Conservation (phyloP, 2,797 vertebrate genomes). For the Alcedo quadribrachys region DNA sequence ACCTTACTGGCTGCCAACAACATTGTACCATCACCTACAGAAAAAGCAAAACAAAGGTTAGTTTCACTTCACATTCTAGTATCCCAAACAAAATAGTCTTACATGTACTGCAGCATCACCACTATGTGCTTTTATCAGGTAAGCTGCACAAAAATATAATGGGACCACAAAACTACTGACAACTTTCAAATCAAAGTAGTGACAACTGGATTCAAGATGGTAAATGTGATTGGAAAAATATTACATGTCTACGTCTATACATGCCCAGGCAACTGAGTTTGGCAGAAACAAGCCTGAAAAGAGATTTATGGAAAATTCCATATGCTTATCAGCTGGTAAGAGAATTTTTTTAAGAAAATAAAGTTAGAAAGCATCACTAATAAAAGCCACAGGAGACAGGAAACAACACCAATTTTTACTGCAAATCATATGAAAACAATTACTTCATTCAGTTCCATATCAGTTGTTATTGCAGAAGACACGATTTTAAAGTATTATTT, state of each 20-base stretch:
- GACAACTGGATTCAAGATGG: background rate
- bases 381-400: background rate
- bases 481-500: background rate
- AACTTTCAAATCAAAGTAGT: background rate
- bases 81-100: background rate
- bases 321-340: background rate
- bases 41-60: background rate
- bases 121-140: background rate
- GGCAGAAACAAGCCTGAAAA: background rate
- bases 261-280: background rate
- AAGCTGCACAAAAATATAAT: background rate
- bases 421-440: background rate
- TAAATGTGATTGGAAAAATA: background rate
- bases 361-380: background rate
- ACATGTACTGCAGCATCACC: background rate
- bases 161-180: background rate
- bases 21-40: slow-evolving; percentile 96
- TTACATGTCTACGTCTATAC: background rate
- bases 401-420: background rate
- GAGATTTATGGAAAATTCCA: background rate
- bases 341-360: background rate
- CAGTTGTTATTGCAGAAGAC: background rate
- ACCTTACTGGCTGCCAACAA: slow-evolving; percentile 97
- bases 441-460: background rate
- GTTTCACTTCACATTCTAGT: background rate